A percentile compares a stretch with the other conserved stretches of the same genome.
Evolutionary conservation across 35 echinoderm and acorn worm genomes (phyloP).

Genomic region (Apostichopus japonicus): DNA sequence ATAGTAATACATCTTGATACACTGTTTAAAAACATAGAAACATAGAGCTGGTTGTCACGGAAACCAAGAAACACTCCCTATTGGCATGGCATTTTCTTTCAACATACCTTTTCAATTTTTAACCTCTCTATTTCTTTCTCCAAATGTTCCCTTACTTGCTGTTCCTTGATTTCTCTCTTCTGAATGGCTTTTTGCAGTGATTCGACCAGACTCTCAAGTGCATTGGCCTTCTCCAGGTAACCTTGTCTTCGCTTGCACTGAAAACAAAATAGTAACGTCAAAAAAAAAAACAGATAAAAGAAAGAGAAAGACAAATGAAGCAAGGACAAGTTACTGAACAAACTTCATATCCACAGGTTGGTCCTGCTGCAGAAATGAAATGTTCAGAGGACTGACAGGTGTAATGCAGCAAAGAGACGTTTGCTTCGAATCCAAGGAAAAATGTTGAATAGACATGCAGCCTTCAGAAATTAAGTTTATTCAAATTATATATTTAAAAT

Average conservation of each 20-base stretch:
- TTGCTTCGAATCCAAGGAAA: too few relatives aligned
- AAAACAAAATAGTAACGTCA: not conserved
- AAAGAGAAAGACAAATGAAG: not conserved
- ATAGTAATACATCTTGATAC: too few relatives aligned
- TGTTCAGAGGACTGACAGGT: too few relatives aligned
- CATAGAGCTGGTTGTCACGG: too few relatives aligned
- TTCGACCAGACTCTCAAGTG: slow-evolving; percentile 63
- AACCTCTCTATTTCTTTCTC: slow-evolving; percentile 89
- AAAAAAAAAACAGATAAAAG: not conserved
- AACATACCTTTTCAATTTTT: slow-evolving; percentile 77
- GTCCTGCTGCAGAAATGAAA: too few relatives aligned
- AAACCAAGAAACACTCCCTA: not conserved
- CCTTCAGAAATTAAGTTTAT: too few relatives aligned
- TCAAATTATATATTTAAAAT: too few relatives aligned
- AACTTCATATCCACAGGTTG: too few relatives aligned
- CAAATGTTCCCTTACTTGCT: slow-evolving; percentile 75
- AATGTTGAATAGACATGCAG: too few relatives aligned
- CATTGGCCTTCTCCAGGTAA: slow-evolving; percentile 77
- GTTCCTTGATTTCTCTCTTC: slow-evolving; percentile 86
- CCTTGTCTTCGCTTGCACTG: slow-evolving; percentile 83
- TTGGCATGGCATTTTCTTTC: not conserved
- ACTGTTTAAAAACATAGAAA: too few relatives aligned
- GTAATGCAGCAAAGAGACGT: too few relatives aligned
- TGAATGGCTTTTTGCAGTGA: slow-evolving; percentile 75
- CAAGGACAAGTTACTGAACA: too few relatives aligned